A percentile compares a stretch with the other conserved stretches of the same genome.
Evolutionary conservation across 2,113 vertebrate genomes (phyloP).

Genomic region (Corynorhinus townsendii): DNA sequence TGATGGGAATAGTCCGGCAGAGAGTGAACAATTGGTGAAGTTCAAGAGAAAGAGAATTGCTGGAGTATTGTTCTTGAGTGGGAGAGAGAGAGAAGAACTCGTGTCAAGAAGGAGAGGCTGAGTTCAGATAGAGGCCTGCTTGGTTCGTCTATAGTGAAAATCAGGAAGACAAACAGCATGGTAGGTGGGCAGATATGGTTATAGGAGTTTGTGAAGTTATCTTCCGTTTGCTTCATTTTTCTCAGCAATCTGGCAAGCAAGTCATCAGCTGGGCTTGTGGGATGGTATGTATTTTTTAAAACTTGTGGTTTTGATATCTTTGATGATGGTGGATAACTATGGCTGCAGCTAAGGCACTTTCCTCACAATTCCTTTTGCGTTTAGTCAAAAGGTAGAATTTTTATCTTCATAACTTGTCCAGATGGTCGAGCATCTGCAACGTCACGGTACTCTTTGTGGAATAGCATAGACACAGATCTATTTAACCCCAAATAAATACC

Average conservation of each 20-base stretch:
- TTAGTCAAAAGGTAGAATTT: neutral
- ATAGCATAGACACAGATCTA: neutral
- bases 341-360: neutral
- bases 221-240: neutral
- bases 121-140: neutral
- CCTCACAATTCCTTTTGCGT: neutral
- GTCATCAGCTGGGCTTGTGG: neutral
- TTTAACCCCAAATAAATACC: neutral
- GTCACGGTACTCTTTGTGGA: neutral
- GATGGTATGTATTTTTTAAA: neutral
- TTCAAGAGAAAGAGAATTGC: neutral
- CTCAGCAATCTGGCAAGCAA: neutral
- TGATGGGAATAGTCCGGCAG: neutral
- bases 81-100: neutral
- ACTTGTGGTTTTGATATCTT: neutral
- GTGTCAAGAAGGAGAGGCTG: neutral
- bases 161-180: neutral
- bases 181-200: neutral
- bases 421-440: neutral
- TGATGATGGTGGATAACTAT: neutral
- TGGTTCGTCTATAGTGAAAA: neutral
- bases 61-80: neutral
- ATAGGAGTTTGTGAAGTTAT: neutral
- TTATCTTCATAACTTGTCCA: neutral
- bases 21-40: neutral